Evolutionary conservation across 2,888 invertebrate species (phyloP), one percentile per base, ranked within the genome.

Genomic region (Apotomis betuletana): DNA sequence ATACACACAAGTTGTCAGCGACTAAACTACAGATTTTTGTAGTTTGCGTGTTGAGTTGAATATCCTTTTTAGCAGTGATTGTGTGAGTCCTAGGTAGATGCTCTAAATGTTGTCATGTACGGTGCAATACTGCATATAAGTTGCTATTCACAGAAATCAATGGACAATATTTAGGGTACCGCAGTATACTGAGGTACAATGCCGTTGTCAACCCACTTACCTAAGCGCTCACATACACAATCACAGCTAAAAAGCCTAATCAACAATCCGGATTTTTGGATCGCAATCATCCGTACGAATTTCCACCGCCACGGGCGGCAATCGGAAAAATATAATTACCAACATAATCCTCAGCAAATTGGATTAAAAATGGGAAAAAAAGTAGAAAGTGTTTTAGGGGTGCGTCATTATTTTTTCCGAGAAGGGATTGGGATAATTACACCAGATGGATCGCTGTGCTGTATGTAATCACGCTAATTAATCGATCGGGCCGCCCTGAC

Each of bases 311-410:
- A 81, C 85, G 83, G 84, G 83, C 85, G 83, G 91, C 92, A 92
- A 92, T 92, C 85, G 93, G 91, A 91, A 93, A 93, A 92, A 92
- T 92, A 94, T 94, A 94, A 94, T 94, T 93, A 94, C 93, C 88
- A 85, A 90, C 90, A 93, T 94, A 94, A 94, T 94, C 93, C 93
- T 84, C 89, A 83, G 88, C 89, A 93, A 94, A 94, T 94, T 94
- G 94, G 94, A 94, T 94, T 94, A 94, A 93, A 92, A 92, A 92
- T 90, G 89, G 87, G 86, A 90, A 90, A 90, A 88, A 90, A 91
- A 90, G 83, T 83, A 86, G 86, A 91, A 92, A 92, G 90, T 91
- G 90, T 92, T 92, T 92, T 91, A 90, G 90, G 90, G 92, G 92
- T 83, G 87, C 91, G 92, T 92, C 92, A 92, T 92, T 92, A 92